Evolutionary conservation across 1,140 invertebrate genomes (phyloP), one percentile per base, ranked within the genome.

Genomic region (Glossosoma conforme): DNA sequence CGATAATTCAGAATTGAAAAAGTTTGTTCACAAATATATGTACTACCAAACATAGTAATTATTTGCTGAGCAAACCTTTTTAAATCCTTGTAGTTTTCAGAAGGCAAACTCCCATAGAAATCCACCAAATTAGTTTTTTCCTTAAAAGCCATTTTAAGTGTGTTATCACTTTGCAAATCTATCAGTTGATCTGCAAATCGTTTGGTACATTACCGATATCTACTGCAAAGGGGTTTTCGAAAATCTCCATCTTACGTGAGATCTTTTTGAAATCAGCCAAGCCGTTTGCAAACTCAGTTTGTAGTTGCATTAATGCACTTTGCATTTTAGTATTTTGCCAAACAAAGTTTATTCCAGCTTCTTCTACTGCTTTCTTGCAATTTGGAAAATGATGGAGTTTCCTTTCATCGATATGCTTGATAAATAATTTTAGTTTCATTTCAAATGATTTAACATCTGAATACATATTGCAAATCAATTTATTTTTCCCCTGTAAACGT

Each of bases 171-270:
- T 43, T 51, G 48, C 38, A 51, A 44, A 52, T 52, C 28, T 46
- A 52, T 38, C 36, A 52, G 43, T 52, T 48, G 41, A 52, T 52
- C 47, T 52, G 50, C 17, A 52, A 52, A 52, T 52, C 30, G 43
- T 43, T 52, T 45, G 30, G 41, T 46, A 52, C 50, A 46, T 52
- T 44, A 45, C 35, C 33, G 35, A 52, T 52, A 45, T 52, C 43
- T 20, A 48, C 46, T 37, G 36, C 35, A n/a, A n/a, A n/a, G n/a
- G n/a, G n/a, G n/a, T 47, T 46, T 47, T 47, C 17, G 17, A 47
- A 47, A 47, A 47, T 47, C 35, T 47, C 17, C 21, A 47, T 41
- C 30, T 47, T 40, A 47, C 30, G 32, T 19, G 44, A 40, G 35
- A 47, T 47, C 44, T 47, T 47, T 38, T 47, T 47, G 37, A 40